Base-by-base conservation (phyloP, 2,113 vertebrate genomes). In the Dicaeum eximium region DNA sequence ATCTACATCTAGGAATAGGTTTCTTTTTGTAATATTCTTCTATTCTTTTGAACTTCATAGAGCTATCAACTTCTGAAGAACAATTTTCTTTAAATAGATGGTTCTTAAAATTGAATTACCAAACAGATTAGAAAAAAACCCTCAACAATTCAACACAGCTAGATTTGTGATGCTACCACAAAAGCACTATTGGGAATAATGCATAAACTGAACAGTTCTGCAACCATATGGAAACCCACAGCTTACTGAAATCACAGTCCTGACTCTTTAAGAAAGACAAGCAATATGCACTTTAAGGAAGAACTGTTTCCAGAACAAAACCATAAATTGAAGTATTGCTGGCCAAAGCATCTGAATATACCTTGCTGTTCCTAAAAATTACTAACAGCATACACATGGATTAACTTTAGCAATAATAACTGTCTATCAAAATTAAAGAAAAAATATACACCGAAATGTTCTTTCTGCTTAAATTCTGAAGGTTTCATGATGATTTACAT, bases 61-160 rank as follows among this genome's bases (percentile, higher is more conserved):
- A 37, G 8, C 15, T 86, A 67, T 27, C 35, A 72, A 2, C 6
- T 38, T 22, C 20, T 9, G 4, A 92, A 83, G 47, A 86, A 48
- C 1, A 51, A 57, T n/a, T 51, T 48, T 82, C n/a, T 77, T 88
- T 62, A 86, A 80, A 73, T 2, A 66, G 23, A 57, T 4, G 23
- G 11, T 58, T 71, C 19, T 83, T 73, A 66, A 80, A 88, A 93
- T 50, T 61, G 73, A 92, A 58, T 54, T 69, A 28, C n/a, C 30
- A 57, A 72, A 83, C 13, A 31, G 19, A 78, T 50, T 23, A 73
- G 15, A 33, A 73, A 50, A 71, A 38, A 65, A 65, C 23, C 0
- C 20, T 7, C 15, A 31, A 40, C 0, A 61, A 48, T 56, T 25
- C 15, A 88, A 38, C 15, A 58, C 15, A 67, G 30, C 6, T 62